These are phyloP conservation scores for Gryllus longicercus DNA, from an alignment of 2,888 invertebrate species.

Conservation along the genomic window DNA sequence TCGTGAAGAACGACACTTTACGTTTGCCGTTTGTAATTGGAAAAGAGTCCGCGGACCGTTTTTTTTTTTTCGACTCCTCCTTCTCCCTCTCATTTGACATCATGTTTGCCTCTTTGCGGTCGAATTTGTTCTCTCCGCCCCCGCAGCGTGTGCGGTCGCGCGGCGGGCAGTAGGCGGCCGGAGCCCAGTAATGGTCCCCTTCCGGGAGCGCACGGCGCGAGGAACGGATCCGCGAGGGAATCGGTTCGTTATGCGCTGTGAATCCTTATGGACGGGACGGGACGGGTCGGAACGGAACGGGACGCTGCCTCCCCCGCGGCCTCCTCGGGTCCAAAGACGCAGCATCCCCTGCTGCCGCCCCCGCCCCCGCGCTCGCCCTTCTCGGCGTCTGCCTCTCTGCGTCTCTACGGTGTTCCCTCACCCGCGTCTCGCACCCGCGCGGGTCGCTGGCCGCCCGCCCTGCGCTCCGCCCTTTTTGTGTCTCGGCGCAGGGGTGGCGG, in stretches of 20 bases:
- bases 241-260: constrained; percentile 9
- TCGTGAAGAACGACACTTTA: too few relatives aligned
- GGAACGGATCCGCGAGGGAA: constrained; percentile 3
- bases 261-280: neutral
- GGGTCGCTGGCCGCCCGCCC: neutral
- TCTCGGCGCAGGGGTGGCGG: neutral
- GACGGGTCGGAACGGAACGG: neutral
- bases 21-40: too few relatives aligned
- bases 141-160: neutral
- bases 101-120: too few relatives aligned
- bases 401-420: too few relatives aligned
- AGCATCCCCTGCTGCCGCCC: neutral
- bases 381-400: neutral
- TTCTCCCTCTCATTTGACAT: too few relatives aligned
- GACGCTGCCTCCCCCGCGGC: too few relatives aligned
- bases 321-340: too few relatives aligned
- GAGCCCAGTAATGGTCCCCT: neutral
- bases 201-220: neutral
- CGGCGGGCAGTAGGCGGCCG: neutral
- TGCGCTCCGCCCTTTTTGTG: constrained; percentile 11
- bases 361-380: neutral
- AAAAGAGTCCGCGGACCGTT: too few relatives aligned
- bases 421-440: neutral
- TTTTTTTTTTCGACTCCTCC: too few relatives aligned
- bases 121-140: too few relatives aligned